Evolutionary conservation across 2,797 vertebrate genomes (phyloP).

Genomic region (Typhlichthys subterraneus): DNA sequence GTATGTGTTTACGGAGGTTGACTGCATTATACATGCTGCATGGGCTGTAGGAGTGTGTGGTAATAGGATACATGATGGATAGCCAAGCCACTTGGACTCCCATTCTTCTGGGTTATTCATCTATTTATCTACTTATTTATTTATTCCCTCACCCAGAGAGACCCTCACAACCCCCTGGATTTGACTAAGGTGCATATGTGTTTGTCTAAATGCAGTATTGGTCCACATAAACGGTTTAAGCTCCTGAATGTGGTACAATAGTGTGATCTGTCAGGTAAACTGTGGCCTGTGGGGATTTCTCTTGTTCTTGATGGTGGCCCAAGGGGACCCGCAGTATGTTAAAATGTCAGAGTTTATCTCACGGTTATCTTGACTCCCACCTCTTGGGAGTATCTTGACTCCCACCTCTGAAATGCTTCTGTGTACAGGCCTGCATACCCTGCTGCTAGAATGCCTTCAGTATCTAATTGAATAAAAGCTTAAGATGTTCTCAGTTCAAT

Average conservation of each 20-base stretch:
- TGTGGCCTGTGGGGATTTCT: constrained; percentile 26
- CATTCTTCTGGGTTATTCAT: constrained; percentile 77
- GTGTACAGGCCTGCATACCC: no score
- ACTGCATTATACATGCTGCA: constrained; percentile 78
- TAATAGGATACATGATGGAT: constrained; percentile 84
- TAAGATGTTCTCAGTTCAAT: no score
- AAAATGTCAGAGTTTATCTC: constrained; percentile 19
- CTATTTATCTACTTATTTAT: constrained; percentile 81
- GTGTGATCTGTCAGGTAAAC: constrained; percentile 30
- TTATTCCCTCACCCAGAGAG: constrained; percentile 69
- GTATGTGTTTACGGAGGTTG: constrained; percentile 77
- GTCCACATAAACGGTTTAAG: constrained; percentile 13
- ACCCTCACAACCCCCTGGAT: constrained; percentile 61
- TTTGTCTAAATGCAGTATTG: constrained; percentile 19
- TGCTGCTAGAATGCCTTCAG: no score
- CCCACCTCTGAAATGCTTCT: no score
- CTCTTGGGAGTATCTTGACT: not conserved
- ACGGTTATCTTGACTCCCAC: constrained; percentile 1
- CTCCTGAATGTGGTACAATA: constrained; percentile 31
- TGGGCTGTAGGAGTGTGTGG: constrained; percentile 65
- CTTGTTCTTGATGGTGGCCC: constrained; percentile 11
- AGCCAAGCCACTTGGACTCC: constrained; percentile 57
- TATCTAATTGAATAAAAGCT: no score
- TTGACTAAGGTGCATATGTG: constrained; percentile 48
- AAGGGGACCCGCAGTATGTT: constrained; percentile 23